A percentile compares a stretch with the other conserved stretches of the same genome.
Evolutionary conservation across 2,113 vertebrate genomes (phyloP).

Genomic region (Callipepla squamata): DNA sequence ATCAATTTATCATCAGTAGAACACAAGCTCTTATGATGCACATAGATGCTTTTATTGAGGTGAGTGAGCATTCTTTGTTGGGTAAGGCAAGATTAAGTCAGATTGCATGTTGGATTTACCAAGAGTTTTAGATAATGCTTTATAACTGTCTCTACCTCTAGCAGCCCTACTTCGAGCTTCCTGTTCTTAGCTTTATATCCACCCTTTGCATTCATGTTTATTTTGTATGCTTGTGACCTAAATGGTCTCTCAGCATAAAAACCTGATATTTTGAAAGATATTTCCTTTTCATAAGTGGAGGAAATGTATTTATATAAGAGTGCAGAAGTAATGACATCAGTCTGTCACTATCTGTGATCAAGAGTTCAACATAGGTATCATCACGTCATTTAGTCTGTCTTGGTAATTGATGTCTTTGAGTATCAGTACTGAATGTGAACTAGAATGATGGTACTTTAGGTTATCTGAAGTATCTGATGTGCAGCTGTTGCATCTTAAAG

Average conservation of each 20-base stretch:
- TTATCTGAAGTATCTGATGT: background rate
- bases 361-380: background rate
- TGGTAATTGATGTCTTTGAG: background rate
- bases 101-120: background rate
- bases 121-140: background rate
- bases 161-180: background rate
- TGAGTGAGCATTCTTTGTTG: constrained; percentile 48
- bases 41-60: constrained; percentile 98
- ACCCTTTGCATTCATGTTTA: background rate
- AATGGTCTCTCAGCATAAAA: background rate
- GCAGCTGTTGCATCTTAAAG: background rate
- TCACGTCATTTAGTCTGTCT: background rate
- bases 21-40: constrained; percentile 98
- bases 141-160: background rate
- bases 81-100: background rate
- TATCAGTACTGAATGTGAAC: background rate
- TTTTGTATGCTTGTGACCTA: background rate
- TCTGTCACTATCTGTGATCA: background rate
- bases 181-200: background rate
- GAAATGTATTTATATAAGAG: background rate
- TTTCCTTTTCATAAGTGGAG: background rate
- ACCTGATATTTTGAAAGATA: background rate
- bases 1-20: constrained; percentile 98
- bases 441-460: background rate
- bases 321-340: background rate